Percentiles rank a stretch among this genome's conserved stretches.
These are phyloP conservation scores for Fragum sueziense DNA, from an alignment of 2,888 invertebrate genomes.

Conservation along the genomic window DNA sequence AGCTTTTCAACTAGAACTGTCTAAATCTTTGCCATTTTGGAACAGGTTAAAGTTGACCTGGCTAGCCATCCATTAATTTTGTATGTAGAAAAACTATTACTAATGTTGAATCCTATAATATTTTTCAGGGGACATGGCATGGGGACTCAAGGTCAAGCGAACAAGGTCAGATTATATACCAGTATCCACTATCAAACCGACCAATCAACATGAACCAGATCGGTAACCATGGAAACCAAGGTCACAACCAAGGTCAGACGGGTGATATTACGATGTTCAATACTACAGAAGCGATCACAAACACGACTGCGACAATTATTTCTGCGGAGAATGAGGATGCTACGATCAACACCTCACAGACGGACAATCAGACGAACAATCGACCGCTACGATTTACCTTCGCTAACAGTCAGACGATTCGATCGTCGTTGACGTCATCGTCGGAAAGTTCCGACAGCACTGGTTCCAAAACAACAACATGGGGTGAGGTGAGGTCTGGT, in stretches of 20 bases:
- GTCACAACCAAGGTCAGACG: constrained; percentile 4
- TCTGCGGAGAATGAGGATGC: background rate
- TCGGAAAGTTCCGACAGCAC: constrained; percentile 51
- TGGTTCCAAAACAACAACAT: constrained; percentile 52
- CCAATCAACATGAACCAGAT: constrained; percentile 61
- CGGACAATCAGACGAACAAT: constrained; percentile 28
- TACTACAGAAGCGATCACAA: constrained; percentile 24
- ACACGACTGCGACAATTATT: background rate
- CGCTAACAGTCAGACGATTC: constrained; percentile 54
- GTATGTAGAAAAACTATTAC: background rate
- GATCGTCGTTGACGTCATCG: constrained; percentile 53
- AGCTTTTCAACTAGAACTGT: no score
- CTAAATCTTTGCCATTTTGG: no score
- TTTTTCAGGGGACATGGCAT: constrained; percentile 60
- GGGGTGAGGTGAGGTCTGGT: constrained; percentile 53
- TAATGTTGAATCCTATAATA: no score
- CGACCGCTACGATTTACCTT: constrained; percentile 41
- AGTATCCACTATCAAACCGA: constrained; percentile 50
- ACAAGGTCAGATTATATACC: constrained; percentile 53
- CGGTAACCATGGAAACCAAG: constrained; percentile 39
- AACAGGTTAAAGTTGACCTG: no score
- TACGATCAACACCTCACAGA: background rate
- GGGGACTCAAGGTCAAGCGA: constrained; percentile 58
- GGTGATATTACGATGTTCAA: constrained; percentile 34
- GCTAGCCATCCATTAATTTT: no score